A percentile compares a stretch with the other conserved stretches of the same genome.
Conservation (phyloP, 2,113 vertebrate genomes). For the Noturus placidus region DNA sequence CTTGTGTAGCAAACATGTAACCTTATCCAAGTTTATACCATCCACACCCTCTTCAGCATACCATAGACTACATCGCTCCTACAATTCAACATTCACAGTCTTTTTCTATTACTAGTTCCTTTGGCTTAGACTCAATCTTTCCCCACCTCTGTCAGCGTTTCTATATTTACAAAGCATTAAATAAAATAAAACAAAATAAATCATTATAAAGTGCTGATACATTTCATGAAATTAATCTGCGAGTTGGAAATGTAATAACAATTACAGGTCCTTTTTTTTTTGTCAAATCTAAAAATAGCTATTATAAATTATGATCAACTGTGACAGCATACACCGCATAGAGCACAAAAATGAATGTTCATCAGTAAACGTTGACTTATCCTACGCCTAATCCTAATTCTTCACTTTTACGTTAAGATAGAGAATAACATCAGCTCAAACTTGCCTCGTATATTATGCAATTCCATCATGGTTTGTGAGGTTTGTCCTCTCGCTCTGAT, state of each 20-base stretch:
- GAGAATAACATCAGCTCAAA: neutral
- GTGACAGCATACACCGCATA: conserved; percentile 29
- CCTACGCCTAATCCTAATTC: conserved; percentile 18
- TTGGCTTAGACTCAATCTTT: conserved; percentile 32
- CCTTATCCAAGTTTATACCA: conserved; percentile 23
- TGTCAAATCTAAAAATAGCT: neutral
- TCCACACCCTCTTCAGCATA: conserved; percentile 1
- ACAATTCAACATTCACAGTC: conserved; percentile 11
- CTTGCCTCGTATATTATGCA: neutral
- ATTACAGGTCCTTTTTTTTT: conserved; percentile 5
- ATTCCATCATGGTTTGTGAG: neutral
- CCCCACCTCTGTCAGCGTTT: neutral
- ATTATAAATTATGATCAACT: conserved; percentile 29
- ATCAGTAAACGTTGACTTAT: conserved; percentile 4
- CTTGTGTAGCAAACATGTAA: conserved; percentile 13
- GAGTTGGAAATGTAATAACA: conserved; percentile 12
- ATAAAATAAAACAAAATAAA: conserved; percentile 28
- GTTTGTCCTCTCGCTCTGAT: neutral
- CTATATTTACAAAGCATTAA: conserved; percentile 42
- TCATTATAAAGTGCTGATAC: conserved; percentile 39
- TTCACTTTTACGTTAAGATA: conserved; percentile 29
- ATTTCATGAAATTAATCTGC: conserved; percentile 13
- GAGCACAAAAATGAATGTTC: conserved; percentile 16
- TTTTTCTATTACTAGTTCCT: conserved; percentile 39
- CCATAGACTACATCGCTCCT: neutral